These are phyloP conservation scores for Cerastis leucographa DNA, from an alignment of 2,888 invertebrate species.

Conservation along the genomic window DNA sequence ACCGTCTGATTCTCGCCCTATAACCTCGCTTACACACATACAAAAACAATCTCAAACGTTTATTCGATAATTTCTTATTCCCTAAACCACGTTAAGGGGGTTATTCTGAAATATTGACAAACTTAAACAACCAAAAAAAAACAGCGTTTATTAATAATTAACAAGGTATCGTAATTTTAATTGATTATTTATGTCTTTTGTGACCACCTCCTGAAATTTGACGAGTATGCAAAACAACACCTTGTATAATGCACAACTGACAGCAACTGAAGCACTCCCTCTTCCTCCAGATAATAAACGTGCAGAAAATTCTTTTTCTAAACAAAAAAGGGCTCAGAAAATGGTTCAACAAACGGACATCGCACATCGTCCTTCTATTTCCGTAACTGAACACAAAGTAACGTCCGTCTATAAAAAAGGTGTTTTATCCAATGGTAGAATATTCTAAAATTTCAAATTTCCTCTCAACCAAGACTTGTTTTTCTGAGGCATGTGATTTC, in stretches of 20 bases:
- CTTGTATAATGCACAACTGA: neutral
- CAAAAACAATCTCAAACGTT: no score
- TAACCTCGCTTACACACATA: no score
- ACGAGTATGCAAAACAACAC: no score
- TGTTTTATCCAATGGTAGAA: constrained; percentile 40
- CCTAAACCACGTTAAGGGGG: no score
- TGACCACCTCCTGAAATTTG: no score
- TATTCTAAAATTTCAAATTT: constrained; percentile 65
- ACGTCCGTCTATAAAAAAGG: constrained; percentile 22
- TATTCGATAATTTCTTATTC: no score
- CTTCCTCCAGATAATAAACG: neutral
- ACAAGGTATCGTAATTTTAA: no score
- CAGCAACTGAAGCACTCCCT: neutral
- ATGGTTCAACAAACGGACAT: neutral
- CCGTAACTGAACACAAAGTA: constrained; percentile 10
- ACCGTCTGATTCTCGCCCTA: no score
- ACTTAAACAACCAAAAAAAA: no score
- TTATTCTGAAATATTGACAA: no score
- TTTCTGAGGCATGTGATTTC: constrained; percentile 53
- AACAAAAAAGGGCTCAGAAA: neutral
- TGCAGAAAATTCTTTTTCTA: neutral
- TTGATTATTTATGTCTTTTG: no score
- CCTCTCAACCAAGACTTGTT: constrained; percentile 51
- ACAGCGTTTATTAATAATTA: no score
- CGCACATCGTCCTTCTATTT: neutral